Evolutionary conservation across 2,888 invertebrate species (phyloP).

Genomic region (Boloria euphrosyne): DNA sequence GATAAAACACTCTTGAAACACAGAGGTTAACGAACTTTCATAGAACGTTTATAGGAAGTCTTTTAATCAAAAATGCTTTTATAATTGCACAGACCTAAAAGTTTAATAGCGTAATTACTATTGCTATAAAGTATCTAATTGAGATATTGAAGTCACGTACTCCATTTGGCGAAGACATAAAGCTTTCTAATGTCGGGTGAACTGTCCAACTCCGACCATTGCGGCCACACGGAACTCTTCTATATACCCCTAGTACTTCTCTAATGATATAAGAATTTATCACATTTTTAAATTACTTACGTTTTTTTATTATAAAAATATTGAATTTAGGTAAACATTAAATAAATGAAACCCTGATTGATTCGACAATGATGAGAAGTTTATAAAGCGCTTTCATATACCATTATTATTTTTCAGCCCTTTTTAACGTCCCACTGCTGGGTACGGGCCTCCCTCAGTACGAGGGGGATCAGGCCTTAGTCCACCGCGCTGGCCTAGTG

Average conservation of each 20-base stretch:
- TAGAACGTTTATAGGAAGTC: neutral
- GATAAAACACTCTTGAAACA: too few relatives aligned
- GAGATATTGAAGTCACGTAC: constrained; percentile 65
- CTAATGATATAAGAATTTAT: constrained; percentile 32
- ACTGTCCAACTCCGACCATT: constrained; percentile 71
- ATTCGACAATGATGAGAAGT: too few relatives aligned
- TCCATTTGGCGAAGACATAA: constrained; percentile 66
- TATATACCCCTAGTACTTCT: constrained; percentile 30
- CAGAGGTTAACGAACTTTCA: too few relatives aligned
- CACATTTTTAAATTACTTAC: constrained; percentile 28
- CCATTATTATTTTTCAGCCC: too few relatives aligned
- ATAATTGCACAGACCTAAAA: constrained; percentile 3
- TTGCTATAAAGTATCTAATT: constrained; percentile 53
- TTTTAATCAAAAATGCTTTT: constrained; percentile 9
- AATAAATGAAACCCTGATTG: too few relatives aligned
- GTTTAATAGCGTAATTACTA: constrained; percentile 40
- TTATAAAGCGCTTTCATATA: too few relatives aligned
- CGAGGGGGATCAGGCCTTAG: too few relatives aligned
- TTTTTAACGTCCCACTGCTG: too few relatives aligned
- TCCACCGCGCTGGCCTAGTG: too few relatives aligned
- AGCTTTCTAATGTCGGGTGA: constrained; percentile 67
- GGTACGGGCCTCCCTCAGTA: too few relatives aligned
- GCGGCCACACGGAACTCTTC: constrained; percentile 48
- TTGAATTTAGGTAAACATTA: neutral
- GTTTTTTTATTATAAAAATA: neutral